phyloP scores from a whole-genome alignment of 2,113 vertebrate species.

The Megaptera novaeangliae region DNA sequence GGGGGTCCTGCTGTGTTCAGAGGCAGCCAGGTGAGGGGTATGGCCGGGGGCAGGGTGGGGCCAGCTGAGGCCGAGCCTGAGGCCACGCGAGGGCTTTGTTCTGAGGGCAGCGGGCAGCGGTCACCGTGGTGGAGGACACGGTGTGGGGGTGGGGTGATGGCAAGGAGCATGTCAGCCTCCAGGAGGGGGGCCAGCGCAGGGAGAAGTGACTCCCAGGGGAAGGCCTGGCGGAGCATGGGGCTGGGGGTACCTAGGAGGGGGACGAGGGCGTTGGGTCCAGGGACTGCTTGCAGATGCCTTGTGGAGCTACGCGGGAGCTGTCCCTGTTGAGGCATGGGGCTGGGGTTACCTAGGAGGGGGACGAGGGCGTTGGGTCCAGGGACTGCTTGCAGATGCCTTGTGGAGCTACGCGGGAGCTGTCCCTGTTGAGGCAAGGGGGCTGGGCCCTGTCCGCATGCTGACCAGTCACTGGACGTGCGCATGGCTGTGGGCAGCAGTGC shows the following conservation, averaged over 20 bases:
- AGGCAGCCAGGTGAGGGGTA: background rate
- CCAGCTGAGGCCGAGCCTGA: background rate
- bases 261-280: background rate
- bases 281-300: background rate
- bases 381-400: background rate
- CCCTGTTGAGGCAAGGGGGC: background rate
- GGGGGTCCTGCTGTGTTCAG: background rate
- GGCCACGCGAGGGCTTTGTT: background rate
- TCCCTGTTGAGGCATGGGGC: background rate
- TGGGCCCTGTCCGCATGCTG: background rate
- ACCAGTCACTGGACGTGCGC: background rate
- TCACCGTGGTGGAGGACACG: too few relatives aligned
- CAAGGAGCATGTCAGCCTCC: rapidly evolving
- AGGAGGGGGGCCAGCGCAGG: background rate
- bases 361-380: background rate
- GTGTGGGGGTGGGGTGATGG: background rate
- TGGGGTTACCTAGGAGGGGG: background rate
- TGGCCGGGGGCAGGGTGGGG: background rate
- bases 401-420: background rate
- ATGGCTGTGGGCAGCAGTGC: background rate
- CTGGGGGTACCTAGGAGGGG: background rate
- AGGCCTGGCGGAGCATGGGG: background rate
- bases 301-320: background rate
- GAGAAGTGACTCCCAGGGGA: background rate
- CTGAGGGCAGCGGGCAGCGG: background rate